Percentiles rank a stretch among this genome's conserved stretches.
phyloP scores from a whole-genome alignment of 2,113 vertebrate genomes.

The Podiceps cristatus region DNA sequence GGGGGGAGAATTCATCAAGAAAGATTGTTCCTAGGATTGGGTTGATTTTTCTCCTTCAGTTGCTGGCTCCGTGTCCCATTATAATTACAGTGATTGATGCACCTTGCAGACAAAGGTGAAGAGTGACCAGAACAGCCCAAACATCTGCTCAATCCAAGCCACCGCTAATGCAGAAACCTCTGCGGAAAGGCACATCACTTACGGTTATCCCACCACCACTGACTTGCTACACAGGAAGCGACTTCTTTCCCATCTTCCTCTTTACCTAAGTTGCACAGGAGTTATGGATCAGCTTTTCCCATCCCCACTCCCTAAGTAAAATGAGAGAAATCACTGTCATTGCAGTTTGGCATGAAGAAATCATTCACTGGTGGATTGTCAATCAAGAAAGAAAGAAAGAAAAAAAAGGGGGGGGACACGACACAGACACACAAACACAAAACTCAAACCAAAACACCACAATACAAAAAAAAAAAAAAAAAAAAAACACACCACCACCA shows the following conservation, averaged over 20 bases:
- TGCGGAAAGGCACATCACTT: conserved; percentile 54
- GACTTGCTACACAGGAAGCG: conserved; percentile 34
- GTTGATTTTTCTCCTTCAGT: conserved; percentile 88
- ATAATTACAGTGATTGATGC: conserved; percentile 87
- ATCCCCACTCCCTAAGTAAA: neutral
- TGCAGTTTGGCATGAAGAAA: neutral
- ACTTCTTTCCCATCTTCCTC: conserved; percentile 2
- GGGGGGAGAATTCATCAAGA: conserved; percentile 94
- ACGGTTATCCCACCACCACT: conserved; percentile 1
- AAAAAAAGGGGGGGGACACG: too few species aligned
- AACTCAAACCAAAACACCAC: too few species aligned
- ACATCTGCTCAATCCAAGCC: conserved; percentile 75
- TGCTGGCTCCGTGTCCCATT: conserved; percentile 82
- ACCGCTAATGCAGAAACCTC: conserved; percentile 54
- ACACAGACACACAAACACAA: too few species aligned
- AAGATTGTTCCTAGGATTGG: conserved; percentile 91
- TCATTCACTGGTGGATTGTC: neutral
- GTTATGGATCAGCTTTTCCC: neutral
- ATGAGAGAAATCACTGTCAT: neutral
- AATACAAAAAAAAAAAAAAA: neutral
- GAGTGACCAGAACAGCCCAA: conserved; percentile 81
- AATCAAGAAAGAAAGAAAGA: neutral
- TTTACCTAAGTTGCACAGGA: neutral
- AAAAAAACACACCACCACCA: neutral
- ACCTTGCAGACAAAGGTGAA: conserved; percentile 83